phyloP scores from a whole-genome alignment of 2,113 vertebrate species.

The Hippocampus guttulatus region DNA sequence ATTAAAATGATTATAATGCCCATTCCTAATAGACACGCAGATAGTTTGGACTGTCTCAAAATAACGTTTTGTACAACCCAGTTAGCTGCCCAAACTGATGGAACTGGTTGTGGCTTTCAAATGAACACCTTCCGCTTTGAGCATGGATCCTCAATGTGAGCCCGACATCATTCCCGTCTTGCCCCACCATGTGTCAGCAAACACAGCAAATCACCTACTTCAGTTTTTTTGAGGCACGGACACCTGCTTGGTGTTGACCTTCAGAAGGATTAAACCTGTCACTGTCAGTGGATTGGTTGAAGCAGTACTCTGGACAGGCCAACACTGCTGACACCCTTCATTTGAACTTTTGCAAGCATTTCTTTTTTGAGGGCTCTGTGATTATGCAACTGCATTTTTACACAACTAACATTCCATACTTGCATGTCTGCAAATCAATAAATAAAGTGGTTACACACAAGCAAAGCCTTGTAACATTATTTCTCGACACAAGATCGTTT shows the following conservation, averaged over 20 bases:
- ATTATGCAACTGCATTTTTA: slow-evolving; percentile 21
- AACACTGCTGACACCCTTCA: slow-evolving; percentile 26
- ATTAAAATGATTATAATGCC: slow-evolving; percentile 23
- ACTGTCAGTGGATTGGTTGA: slow-evolving; percentile 54
- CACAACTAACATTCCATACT: slow-evolving; percentile 32
- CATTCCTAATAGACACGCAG: slow-evolving; percentile 7
- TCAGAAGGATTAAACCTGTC: slow-evolving; percentile 49
- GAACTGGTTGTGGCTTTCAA: slow-evolving; percentile 14
- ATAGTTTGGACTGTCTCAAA: slow-evolving; percentile 21
- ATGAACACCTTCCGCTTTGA: slow-evolving; percentile 22
- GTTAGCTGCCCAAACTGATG: slow-evolving; percentile 11
- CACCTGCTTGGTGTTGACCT: slow-evolving; percentile 62
- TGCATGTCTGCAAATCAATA: slow-evolving; percentile 55
- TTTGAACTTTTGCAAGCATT: slow-evolving; percentile 11
- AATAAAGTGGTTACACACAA: slow-evolving; percentile 38
- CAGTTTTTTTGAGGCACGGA: slow-evolving; percentile 57
- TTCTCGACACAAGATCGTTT: not conserved
- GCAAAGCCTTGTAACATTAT: slow-evolving; percentile 11
- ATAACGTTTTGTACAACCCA: slow-evolving; percentile 1
- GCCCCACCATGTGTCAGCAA: slow-evolving; percentile 15
- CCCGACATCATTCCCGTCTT: slow-evolving; percentile 19
- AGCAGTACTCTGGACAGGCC: slow-evolving; percentile 22
- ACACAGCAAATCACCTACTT: slow-evolving; percentile 34
- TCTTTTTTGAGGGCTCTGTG: slow-evolving; percentile 3
- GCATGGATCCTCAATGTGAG: not conserved